These are phyloP conservation scores for Stegodyphus dumicola DNA, from an alignment of 1,140 invertebrate genomes.

Conservation along the genomic window DNA sequence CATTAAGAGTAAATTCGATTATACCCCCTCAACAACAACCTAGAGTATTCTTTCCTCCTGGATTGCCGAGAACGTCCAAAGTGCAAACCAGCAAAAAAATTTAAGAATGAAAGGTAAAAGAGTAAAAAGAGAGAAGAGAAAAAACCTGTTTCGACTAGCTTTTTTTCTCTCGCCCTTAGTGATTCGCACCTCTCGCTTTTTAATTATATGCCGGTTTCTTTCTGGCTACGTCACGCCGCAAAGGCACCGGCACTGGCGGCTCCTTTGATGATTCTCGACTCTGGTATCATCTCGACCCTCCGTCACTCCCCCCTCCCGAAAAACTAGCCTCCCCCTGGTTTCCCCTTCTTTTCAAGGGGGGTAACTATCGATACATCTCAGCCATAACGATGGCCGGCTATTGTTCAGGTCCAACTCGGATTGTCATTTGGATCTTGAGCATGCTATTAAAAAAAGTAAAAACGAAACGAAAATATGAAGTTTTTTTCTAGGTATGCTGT, in stretches of 20 bases:
- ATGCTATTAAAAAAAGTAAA: conserved; percentile 23
- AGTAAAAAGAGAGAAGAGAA: too few relatives aligned
- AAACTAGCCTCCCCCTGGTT: conserved; percentile 8
- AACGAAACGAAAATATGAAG: not conserved
- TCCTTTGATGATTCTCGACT: conserved; percentile 47
- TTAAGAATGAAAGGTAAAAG: conserved; percentile 7
- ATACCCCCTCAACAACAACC: not conserved
- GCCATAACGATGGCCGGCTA: conserved; percentile 39
- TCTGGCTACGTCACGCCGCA: conserved; percentile 30
- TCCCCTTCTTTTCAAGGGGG: not conserved
- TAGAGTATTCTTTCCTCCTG: not conserved
- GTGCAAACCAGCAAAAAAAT: conserved; percentile 8
- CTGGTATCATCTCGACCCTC: conserved; percentile 49
- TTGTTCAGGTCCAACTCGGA: conserved; percentile 33
- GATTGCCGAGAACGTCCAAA: not conserved
- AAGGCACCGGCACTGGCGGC: conserved; percentile 31
- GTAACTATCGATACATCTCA: conserved; percentile 45
- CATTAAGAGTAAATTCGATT: not conserved
- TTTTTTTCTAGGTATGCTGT: conserved; percentile 25
- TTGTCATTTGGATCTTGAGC: conserved; percentile 46
- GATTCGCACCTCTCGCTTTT: conserved; percentile 55
- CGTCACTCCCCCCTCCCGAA: not conserved
- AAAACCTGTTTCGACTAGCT: conserved; percentile 25
- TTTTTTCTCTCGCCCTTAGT: conserved; percentile 48
- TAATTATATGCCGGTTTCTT: conserved; percentile 55